Evolutionary conservation across 2,888 invertebrate genomes (phyloP), one percentile per base, ranked within the genome.

Genomic region (Zootermopsis nevadensis): DNA sequence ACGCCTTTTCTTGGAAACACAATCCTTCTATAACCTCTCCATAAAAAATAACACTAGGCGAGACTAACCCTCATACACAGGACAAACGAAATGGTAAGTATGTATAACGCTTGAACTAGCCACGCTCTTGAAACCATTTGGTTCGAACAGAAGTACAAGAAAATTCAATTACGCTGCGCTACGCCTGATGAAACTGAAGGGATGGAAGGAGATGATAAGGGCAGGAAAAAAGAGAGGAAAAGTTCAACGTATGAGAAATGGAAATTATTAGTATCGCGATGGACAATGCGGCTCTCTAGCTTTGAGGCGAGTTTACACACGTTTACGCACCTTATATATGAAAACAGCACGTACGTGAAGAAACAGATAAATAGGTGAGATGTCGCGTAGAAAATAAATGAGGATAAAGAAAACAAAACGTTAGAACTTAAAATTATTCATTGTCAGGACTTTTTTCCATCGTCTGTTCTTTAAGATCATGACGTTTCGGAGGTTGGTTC

Each of bases 81-180:
- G 38, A 74, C 42, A 74, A 74, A 38, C 74, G 74, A 74, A 74
- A 74, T 74, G 38, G 74, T 74, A 38, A 74, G 38, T 74, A 38
- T 33, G 10, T 4, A 38, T 10, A 74, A 74, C 42, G 74, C 10
- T 74, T 33, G 74, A 38, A 74, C 38, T 38, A 22, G 38, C 24
- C 38, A 31, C 2, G 10, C 31, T 74, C 35, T 38, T 19, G 38
- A 38, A 48, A n/a, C 8, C 42, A 4, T 74, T 74, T n/a, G 22
- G 38, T 42, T 38, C 74, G 38, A 74, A 74, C n/a, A 22, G 42
- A 38, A 8, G 74, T 33, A 38, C 74, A 74, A 74, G 42, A 74
- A 74, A 74, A 74, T 74, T 74, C 74, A 74, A 74, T 74, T 42
- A 74, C 24, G 74, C n/a, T 38, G 7, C 74, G 10, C 24, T 38